phyloP scores from a whole-genome alignment of 1,140 invertebrate genomes.

The Pogonus chalceus region DNA sequence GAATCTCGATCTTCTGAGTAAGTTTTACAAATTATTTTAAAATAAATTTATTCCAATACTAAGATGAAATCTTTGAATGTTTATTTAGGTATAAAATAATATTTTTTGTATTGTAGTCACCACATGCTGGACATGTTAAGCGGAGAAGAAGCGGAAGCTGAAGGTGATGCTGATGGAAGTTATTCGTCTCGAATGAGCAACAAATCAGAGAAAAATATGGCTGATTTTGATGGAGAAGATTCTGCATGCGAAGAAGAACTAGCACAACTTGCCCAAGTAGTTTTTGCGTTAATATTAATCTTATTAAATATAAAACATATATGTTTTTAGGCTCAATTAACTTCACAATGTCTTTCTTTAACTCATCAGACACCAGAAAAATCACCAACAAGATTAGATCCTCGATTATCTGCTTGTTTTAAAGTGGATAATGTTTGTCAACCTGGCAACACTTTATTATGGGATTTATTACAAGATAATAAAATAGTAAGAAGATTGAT shows the following conservation, averaged over 20 bases:
- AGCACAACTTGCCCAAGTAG: conserved; percentile 57
- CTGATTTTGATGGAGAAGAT: conserved; percentile 89
- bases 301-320: not conserved
- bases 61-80: not conserved
- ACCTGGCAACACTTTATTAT: conserved; percentile 81
- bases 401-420: conserved; percentile 40
- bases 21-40: conserved; percentile 7
- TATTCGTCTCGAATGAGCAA: conserved; percentile 82
- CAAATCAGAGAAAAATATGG: conserved; percentile 92
- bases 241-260: conserved; percentile 81
- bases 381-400: conserved; percentile 21
- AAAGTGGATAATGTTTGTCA: conserved; percentile 73
- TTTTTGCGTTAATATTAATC: not conserved
- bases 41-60: not conserved
- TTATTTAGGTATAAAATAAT: not conserved
- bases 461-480: conserved; percentile 89
- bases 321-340: conserved; percentile 5
- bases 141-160: conserved; percentile 53
- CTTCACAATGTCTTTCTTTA: conserved; percentile 14
- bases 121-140: conserved; percentile 53
- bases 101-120: conserved; percentile 21
- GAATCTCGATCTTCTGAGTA: conserved; percentile 20
- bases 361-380: not conserved
- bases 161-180: conserved; percentile 46
- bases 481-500: conserved; percentile 59